These are phyloP conservation scores for Leuciscus idus DNA, from an alignment of 2,113 vertebrate genomes.

Conservation along the genomic window DNA sequence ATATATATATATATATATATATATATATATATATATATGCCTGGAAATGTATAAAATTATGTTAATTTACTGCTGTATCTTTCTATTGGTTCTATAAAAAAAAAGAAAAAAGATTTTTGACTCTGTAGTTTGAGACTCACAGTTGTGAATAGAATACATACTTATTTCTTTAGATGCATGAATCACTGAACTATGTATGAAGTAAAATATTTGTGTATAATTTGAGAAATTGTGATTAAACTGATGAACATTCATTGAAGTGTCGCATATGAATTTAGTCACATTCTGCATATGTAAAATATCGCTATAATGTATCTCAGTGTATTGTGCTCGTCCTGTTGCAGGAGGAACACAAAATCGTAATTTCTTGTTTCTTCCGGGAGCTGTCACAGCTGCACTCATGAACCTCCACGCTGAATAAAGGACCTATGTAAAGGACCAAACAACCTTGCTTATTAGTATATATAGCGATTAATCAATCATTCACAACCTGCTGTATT, in stretches of 20 bases:
- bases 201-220: background rate
- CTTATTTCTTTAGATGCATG: background rate
- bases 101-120: no score
- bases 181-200: background rate
- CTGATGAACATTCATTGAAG: background rate
- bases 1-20: no score
- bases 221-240: background rate
- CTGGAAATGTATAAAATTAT: no score
- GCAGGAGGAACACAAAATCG: constrained; percentile 2
- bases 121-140: background rate
- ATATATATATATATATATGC: no score
- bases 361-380: constrained; percentile 24
- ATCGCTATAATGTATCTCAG: background rate
- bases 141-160: background rate
- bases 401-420: background rate
- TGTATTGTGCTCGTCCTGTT: background rate
- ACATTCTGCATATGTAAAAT: background rate
- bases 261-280: background rate
- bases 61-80: no score
- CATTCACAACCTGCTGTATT: background rate
- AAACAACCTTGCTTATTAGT: background rate
- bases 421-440: background rate
- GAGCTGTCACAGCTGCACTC: constrained; percentile 6
- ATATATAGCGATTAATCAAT: background rate
- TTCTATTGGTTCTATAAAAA: no score